phyloP scores from a whole-genome alignment of 1,140 invertebrate genomes.

The Eulimnadia texana region DNA sequence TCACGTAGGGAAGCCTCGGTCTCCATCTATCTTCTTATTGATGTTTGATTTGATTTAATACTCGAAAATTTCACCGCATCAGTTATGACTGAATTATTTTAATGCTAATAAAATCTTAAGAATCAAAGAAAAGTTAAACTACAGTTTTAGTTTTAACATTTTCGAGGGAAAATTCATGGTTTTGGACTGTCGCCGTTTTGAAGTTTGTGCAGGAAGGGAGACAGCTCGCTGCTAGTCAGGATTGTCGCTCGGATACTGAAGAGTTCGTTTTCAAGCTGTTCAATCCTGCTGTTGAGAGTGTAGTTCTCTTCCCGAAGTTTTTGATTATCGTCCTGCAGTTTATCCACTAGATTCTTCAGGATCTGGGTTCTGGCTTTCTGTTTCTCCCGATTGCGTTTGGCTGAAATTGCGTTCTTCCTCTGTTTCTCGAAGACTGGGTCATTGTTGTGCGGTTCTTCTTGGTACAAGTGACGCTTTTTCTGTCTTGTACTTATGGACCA shows the following conservation, averaged over 20 bases:
- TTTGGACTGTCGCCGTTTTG: background rate
- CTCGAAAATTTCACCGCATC: too few relatives aligned
- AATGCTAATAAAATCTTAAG: too few relatives aligned
- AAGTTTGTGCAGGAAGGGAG: background rate
- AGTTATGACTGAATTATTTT: too few relatives aligned
- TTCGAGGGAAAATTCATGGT: too few relatives aligned
- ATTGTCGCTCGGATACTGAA: background rate
- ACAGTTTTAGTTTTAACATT: too few relatives aligned
- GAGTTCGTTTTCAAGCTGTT: background rate
- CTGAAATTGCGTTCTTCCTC: background rate
- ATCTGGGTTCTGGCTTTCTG: background rate
- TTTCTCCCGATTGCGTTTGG: background rate
- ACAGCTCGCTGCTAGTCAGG: background rate
- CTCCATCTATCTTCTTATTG: too few relatives aligned
- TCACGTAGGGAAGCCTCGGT: too few relatives aligned
- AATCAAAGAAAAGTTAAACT: too few relatives aligned
- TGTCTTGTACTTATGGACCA: too few relatives aligned
- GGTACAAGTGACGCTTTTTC: too few relatives aligned
- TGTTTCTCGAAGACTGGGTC: background rate
- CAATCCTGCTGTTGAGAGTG: background rate
- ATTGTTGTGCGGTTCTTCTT: background rate
- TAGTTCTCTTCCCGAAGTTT: background rate
- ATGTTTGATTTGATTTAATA: too few relatives aligned
- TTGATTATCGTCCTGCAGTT: background rate
- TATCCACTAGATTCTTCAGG: background rate